Conservation (phyloP, 1,140 invertebrate genomes). For the Leptinotarsa undecemlineata region DNA sequence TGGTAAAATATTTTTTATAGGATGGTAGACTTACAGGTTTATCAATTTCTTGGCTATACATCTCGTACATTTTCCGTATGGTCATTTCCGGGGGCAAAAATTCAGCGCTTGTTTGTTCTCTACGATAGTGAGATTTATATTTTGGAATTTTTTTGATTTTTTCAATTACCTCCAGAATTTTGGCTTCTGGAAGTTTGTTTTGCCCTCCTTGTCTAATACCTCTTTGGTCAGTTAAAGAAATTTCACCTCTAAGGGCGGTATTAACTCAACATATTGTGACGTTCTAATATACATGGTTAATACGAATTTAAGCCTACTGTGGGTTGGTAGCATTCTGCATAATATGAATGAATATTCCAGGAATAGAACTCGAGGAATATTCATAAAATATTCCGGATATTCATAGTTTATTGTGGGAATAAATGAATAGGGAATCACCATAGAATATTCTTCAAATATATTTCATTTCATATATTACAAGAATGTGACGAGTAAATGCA, state of each 20-base stretch:
- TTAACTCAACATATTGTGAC: neutral
- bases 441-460: too few relatives aligned
- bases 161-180: neutral
- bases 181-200: neutral
- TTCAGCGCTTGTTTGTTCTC: neutral
- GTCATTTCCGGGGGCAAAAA: too few relatives aligned
- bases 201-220: neutral
- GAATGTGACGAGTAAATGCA: too few relatives aligned
- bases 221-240: neutral
- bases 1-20: slow-evolving; percentile 5
- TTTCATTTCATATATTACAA: too few relatives aligned
- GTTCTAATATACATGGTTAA: neutral
- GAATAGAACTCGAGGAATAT: too few relatives aligned
- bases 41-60: neutral
- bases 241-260: neutral
- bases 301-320: too few relatives aligned
- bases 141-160: neutral
- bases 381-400: too few relatives aligned
- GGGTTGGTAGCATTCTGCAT: too few relatives aligned
- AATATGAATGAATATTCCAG: too few relatives aligned
- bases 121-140: neutral
- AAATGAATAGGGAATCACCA: too few relatives aligned
- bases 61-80: neutral
- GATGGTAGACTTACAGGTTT: neutral
- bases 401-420: too few relatives aligned